Evolutionary conservation across 2,888 invertebrate genomes (phyloP).

Genomic region (Cosmia pyralina): DNA sequence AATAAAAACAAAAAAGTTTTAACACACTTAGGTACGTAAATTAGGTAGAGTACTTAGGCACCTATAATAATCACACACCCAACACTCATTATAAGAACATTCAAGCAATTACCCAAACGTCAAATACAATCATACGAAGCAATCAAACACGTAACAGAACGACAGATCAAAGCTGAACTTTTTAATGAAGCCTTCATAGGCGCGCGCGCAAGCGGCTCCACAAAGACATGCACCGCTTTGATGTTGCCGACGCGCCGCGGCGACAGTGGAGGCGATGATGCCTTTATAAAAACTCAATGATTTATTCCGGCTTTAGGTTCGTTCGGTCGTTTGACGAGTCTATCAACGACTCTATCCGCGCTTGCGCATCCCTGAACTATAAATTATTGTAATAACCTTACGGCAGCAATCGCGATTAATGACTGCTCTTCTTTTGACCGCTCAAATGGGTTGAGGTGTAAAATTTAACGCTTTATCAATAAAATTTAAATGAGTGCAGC

Average conservation of each 20-base stretch:
- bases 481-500: constrained; percentile 46
- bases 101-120: constrained; percentile 75
- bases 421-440: constrained; percentile 37
- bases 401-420: constrained; percentile 61
- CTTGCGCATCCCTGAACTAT: constrained; percentile 64
- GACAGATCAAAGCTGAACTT: constrained; percentile 77
- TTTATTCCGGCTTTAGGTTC: constrained; percentile 78
- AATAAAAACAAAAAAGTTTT: constrained; percentile 15
- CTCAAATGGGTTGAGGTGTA: constrained; percentile 60
- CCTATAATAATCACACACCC: constrained; percentile 48
- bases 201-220: constrained; percentile 77
- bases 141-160: constrained; percentile 77
- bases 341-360: constrained; percentile 62
- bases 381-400: constrained; percentile 69
- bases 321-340: constrained; percentile 70
- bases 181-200: constrained; percentile 85
- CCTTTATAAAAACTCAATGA: constrained; percentile 88
- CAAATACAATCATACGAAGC: constrained; percentile 71
- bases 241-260: constrained; percentile 77
- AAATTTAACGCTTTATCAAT: constrained; percentile 63
- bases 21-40: constrained; percentile 44
- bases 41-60: constrained; percentile 28
- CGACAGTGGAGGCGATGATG: constrained; percentile 87
- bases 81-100: constrained; percentile 67
- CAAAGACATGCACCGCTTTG: constrained; percentile 79